Conservation (phyloP, 2,113 vertebrate genomes). For the Cyanistes caeruleus region DNA sequence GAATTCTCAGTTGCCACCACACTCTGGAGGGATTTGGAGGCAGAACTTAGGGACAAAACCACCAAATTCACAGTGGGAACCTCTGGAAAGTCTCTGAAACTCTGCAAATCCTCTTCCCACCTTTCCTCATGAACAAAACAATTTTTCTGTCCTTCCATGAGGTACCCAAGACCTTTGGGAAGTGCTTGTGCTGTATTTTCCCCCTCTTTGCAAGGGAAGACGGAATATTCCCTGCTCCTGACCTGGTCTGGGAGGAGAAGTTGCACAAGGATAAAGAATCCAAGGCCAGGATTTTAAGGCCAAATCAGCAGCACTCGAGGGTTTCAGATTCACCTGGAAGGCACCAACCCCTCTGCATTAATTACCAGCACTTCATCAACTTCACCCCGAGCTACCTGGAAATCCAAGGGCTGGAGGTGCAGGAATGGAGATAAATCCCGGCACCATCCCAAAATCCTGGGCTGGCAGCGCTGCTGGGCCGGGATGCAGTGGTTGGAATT, state of each 20-base stretch:
- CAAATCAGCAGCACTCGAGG: background rate
- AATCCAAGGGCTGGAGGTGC: background rate
- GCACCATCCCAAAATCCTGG: background rate
- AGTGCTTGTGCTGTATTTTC: background rate
- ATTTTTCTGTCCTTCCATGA: background rate
- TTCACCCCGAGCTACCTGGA: background rate
- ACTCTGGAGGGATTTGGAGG: background rate
- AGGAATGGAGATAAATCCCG: background rate
- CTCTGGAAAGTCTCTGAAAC: background rate
- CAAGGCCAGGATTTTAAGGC: background rate
- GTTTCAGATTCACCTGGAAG: background rate
- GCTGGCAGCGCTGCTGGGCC: background rate
- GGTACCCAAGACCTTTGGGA: background rate
- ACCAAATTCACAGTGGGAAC: background rate
- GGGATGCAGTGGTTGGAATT: background rate
- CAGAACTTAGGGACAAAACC: background rate
- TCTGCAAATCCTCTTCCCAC: background rate
- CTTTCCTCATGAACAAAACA: accelerated
- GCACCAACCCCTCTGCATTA: background rate
- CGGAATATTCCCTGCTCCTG: background rate
- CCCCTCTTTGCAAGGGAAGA: background rate
- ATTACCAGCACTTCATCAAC: background rate
- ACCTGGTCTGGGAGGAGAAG: background rate
- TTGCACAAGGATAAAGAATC: background rate
- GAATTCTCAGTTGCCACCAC: background rate